Evolutionary conservation across 2,113 vertebrate genomes (phyloP).

Genomic region (Festucalex cinctus): DNA sequence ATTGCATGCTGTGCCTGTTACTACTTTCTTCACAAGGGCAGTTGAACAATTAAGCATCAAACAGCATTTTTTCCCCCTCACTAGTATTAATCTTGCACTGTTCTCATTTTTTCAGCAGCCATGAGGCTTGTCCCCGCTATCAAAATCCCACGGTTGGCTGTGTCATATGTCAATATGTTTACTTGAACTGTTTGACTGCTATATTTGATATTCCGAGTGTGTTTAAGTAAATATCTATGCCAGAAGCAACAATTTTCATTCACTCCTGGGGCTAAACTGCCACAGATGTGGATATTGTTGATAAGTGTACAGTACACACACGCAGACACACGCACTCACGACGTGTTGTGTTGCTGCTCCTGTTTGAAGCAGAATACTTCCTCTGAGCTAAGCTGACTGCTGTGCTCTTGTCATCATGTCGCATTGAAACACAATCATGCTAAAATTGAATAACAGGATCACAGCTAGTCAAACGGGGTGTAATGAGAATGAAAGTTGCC

Average conservation of each 20-base stretch:
- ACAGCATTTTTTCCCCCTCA: neutral
- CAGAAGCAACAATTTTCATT: slow-evolving; percentile 52
- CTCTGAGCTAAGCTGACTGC: slow-evolving; percentile 22
- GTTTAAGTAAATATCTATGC: slow-evolving; percentile 40
- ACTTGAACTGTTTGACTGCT: slow-evolving; percentile 41
- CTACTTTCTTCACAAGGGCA: slow-evolving; percentile 7
- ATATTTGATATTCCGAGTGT: slow-evolving; percentile 26
- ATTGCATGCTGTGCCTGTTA: slow-evolving; percentile 10
- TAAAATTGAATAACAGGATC: neutral
- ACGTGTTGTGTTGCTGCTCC: slow-evolving; percentile 15
- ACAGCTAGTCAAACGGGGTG: neutral
- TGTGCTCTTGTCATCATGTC: slow-evolving; percentile 21
- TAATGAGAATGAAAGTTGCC: too few relatives aligned
- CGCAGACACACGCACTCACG: neutral
- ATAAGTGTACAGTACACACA: slow-evolving; percentile 31
- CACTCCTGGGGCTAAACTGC: slow-evolving; percentile 52
- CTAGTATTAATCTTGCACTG: neutral
- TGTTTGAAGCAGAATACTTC: slow-evolving; percentile 24
- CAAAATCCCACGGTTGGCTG: slow-evolving; percentile 23
- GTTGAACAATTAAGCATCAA: slow-evolving; percentile 15
- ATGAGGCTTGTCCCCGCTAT: slow-evolving; percentile 12
- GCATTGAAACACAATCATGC: slow-evolving; percentile 4
- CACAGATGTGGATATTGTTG: slow-evolving; percentile 54
- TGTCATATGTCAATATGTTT: slow-evolving; percentile 9
- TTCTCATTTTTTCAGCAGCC: slow-evolving; percentile 20